phyloP scores from a whole-genome alignment of 2,797 vertebrate genomes.

The Lagodon rhomboides region DNA sequence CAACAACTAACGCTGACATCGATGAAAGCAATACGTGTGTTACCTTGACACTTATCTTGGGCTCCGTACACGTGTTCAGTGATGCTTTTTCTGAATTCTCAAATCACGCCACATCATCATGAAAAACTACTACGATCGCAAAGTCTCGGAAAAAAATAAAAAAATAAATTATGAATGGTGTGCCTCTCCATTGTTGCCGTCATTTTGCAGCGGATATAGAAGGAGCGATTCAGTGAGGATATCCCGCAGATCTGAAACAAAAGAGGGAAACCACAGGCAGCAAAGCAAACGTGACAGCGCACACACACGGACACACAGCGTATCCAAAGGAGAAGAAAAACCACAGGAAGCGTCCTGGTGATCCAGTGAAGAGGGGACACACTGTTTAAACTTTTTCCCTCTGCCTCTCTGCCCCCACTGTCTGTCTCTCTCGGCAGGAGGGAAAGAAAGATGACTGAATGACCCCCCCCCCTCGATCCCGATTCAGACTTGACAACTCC shows the following conservation, averaged over 20 bases:
- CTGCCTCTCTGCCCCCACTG: constrained; percentile 21
- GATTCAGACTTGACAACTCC: constrained; percentile 37
- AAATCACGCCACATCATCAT: background rate
- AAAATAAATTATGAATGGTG: background rate
- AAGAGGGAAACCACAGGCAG: constrained; percentile 41
- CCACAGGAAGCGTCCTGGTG: constrained; percentile 44
- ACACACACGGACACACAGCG: constrained; percentile 20
- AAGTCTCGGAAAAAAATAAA: too few species aligned
- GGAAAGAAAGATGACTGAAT: constrained; percentile 21
- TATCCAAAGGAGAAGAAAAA: constrained; percentile 36
- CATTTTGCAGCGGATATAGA: constrained; percentile 30
- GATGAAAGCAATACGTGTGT: background rate
- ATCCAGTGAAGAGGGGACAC: constrained; percentile 50
- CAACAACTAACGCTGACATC: background rate
- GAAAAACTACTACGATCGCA: too few species aligned
- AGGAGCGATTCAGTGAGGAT: constrained; percentile 25
- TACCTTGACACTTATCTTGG: background rate
- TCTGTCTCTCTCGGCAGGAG: constrained; percentile 15
- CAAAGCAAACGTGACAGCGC: constrained; percentile 14
- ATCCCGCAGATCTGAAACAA: constrained; percentile 48
- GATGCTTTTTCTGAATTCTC: background rate
- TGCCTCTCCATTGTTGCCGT: background rate
- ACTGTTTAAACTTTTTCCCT: constrained; percentile 41
- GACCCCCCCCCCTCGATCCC: background rate
- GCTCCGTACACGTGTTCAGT: background rate